These are phyloP conservation scores for Spinus olivaceus DNA, from an alignment of 2,797 vertebrate species.

Conservation along the genomic window DNA sequence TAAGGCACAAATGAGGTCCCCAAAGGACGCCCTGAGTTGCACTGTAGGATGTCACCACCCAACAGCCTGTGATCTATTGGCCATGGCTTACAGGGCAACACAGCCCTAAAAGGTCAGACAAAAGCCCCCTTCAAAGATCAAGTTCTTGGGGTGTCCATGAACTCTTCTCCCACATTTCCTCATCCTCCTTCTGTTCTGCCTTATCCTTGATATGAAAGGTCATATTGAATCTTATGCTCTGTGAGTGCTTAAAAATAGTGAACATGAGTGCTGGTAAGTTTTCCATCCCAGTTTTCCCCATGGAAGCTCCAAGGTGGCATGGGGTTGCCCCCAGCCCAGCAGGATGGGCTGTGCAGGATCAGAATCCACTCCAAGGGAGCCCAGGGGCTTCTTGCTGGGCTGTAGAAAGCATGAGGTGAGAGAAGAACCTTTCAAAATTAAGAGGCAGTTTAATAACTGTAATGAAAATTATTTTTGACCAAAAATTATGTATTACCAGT, in stretches of 20 bases:
- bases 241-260: neutral
- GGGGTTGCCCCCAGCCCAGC: neutral
- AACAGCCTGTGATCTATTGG: neutral
- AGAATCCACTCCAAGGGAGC: rapidly evolving
- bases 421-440: neutral
- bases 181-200: neutral
- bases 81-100: rapidly evolving
- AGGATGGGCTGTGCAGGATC: neutral
- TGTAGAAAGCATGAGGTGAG: neutral
- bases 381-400: neutral
- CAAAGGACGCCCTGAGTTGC: neutral
- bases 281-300: neutral
- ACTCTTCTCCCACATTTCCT: neutral
- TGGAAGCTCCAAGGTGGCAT: neutral
- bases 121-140: neutral
- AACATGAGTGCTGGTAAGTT: neutral
- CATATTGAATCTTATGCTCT: neutral
- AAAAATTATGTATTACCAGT: constrained; percentile 46
- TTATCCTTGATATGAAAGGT: neutral
- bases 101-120: neutral
- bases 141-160: neutral
- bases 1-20: neutral
- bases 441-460: neutral
- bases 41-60: neutral
- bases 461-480: constrained; percentile 63